phyloP scores from a whole-genome alignment of 2,113 vertebrate genomes.

The Sander vitreus region DNA sequence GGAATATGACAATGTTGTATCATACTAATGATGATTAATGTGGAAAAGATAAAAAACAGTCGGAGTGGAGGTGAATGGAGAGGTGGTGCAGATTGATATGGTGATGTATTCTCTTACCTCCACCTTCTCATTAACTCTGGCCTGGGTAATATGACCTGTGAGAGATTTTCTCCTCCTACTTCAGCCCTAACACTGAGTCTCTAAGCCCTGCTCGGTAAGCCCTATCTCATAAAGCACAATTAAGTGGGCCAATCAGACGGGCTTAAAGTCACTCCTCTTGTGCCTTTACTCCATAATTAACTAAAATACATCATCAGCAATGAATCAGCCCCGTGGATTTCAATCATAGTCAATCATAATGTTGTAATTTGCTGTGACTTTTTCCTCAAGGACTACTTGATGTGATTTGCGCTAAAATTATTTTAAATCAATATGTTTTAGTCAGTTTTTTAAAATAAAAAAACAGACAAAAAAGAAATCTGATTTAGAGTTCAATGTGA shows the following conservation, averaged over 20 bases:
- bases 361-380: conserved; percentile 81
- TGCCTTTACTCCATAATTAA: conserved; percentile 85
- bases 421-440: conserved; percentile 71
- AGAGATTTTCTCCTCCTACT: conserved; percentile 83
- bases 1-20: conserved; percentile 55
- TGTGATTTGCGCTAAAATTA: conserved; percentile 72
- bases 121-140: conserved; percentile 86
- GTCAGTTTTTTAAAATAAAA: conserved; percentile 29
- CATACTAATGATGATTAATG: conserved; percentile 61
- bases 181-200: conserved; percentile 77
- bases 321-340: conserved; percentile 81
- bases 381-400: conserved; percentile 77
- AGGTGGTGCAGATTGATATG: conserved; percentile 79
- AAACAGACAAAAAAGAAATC: conserved; percentile 34
- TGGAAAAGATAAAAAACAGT: conserved; percentile 63
- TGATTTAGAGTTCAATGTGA: conserved; percentile 44
- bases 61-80: conserved; percentile 62
- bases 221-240: conserved; percentile 85
- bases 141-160: conserved; percentile 82
- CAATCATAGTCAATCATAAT: conserved; percentile 79
- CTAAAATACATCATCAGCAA: conserved; percentile 86
- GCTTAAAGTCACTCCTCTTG: conserved; percentile 84
- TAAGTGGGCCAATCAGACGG: conserved; percentile 87
- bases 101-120: conserved; percentile 81
- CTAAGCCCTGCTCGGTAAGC: conserved; percentile 78